Evolutionary conservation across 2,113 vertebrate genomes (phyloP), one percentile per base, ranked within the genome.

Genomic region (Tonatia bakeri): DNA sequence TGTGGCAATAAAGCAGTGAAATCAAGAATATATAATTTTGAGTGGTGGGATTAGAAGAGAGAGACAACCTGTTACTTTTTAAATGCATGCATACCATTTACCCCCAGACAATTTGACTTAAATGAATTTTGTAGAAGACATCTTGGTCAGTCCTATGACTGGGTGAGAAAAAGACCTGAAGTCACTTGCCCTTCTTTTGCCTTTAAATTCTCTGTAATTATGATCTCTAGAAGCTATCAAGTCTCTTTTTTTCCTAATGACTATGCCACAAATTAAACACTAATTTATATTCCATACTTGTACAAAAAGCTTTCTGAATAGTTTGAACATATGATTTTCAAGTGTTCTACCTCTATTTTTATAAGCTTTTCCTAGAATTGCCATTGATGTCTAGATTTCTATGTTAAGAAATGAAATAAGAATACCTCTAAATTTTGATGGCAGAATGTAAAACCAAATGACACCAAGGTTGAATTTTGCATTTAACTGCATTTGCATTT

Each of bases 401-500:
- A 4, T 95, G 85, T 89, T 92, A 87, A 90, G 91, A 96, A 98
- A 69, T 84, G 69, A 88, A 80, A 93, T 83, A 89, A 95, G 94
- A 97, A 95, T 96, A 54, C 43, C 13, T 69, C 81, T 97, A 96
- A 96, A 97, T 95, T 97, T 95, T 96, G 73, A 96, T 95, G 69
- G 91, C 91, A 96, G 79, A 73, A 75, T 89, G 59, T 94, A 85
- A 73, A 75, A 92, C 59, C 73, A 96, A 94, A 97, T 97, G 95
- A 97, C 96, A 96, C 31, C 8, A 72, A 91, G 86, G 95, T 91
- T 97, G 91, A 43, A 82, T 94, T 96, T 97, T 94, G 94, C 85
- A 96, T 91, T 97, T 97, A 95, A 81, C 85, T 89, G 59, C 87
- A 97, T 98, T 98, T 97, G 95, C 97, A 98, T 98, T 97, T 98